A percentile compares a stretch with the other conserved stretches of the same genome.
phyloP scores from a whole-genome alignment of 2,113 vertebrate genomes.

The Delphinus delphis region DNA sequence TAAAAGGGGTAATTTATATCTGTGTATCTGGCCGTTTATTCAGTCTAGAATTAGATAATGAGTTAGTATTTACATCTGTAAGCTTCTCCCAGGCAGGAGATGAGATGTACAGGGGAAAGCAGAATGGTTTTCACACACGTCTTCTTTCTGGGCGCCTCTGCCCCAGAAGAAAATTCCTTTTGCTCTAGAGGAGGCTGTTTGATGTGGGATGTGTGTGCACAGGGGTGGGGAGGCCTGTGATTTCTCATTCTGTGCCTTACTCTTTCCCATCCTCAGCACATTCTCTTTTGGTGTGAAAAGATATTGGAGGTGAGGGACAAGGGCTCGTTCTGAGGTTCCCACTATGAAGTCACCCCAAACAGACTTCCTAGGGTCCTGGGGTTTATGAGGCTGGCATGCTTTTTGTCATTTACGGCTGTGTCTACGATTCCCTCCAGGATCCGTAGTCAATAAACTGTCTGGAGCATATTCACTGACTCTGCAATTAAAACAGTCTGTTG shows the following conservation, averaged over 20 bases:
- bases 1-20: conserved; percentile 67
- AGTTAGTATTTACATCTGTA: conserved; percentile 33
- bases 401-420: background rate
- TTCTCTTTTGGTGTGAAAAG: background rate
- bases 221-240: fast-evolving
- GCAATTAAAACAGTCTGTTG: background rate
- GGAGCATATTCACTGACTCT: background rate
- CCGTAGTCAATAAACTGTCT: fast-evolving
- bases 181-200: background rate
- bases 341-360: background rate
- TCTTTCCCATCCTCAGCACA: fast-evolving
- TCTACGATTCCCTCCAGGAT: background rate
- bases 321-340: too few species aligned
- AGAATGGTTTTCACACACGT: background rate
- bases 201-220: fast-evolving
- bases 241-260: fast-evolving
- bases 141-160: background rate
- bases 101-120: background rate
- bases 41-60: conserved; percentile 46
- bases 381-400: fast-evolving
- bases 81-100: background rate
- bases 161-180: background rate
- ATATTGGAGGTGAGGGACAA: fast-evolving
- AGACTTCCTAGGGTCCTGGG: background rate
- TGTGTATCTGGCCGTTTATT: conserved; percentile 2